Evolutionary conservation across 2,797 vertebrate species (phyloP), one percentile per base, ranked within the genome.

Genomic region (Oophaga sylvatica): DNA sequence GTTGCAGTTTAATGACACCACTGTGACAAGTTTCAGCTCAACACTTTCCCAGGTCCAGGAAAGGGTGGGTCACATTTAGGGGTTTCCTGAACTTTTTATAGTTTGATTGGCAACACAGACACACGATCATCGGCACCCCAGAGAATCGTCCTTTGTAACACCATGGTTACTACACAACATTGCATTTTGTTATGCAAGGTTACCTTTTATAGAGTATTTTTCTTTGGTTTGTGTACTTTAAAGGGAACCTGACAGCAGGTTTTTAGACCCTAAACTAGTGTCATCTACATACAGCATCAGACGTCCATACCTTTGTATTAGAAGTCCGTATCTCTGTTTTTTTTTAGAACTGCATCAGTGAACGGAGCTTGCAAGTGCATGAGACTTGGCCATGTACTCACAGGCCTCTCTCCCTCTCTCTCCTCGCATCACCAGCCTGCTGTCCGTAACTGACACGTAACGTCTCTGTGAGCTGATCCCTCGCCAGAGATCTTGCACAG

Each of bases 101-200:
- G 94, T 90, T 92, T 73, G 91, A 90, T 92, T 90, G 94, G 92
- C 92, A 92, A 94, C 70, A 88, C 93, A 92, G 91, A 91, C 60
- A 0, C 90, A 90, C 92, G 92, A 91, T 94, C 91, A 92, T 91
- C 93, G 87, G 90, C 91, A 92, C 91, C 94, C 93, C 90, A 93
- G 95, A 95, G 95, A 95, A 93, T 90, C 80, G 82, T 95, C 94
- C 95, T 95, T 95, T 94, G 95, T 94, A 95, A 95, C 95, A 95
- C 87, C 90, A 90, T 90, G 92, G 94, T 93, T 93, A 94, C 94
- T 92, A 94, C 92, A 91, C 80, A 77, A 76, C 70, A 3, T 70
- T 84, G 56, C 41, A 60, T 62, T 63, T n/a, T 80, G 78, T 84
- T 76, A 63, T 76, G 71, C 57, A 76, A 84, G 71, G 31, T 62